A percentile compares a stretch with the other conserved stretches of the same genome.
phyloP scores from a whole-genome alignment of 2,888 invertebrate species.

The Clepsis dumicolana region DNA sequence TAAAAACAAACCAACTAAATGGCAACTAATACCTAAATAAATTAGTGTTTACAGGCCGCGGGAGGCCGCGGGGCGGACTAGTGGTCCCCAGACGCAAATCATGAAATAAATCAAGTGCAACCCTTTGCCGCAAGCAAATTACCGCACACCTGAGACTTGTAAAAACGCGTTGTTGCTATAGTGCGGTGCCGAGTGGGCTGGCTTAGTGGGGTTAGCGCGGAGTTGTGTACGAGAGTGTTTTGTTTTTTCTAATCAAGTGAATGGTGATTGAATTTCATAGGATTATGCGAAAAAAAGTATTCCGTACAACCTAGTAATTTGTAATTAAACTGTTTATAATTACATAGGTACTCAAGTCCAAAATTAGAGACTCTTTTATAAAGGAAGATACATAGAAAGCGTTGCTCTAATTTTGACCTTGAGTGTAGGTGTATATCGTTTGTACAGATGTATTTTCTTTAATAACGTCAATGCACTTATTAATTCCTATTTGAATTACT shows the following conservation, averaged over 20 bases:
- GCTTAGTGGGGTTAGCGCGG: constrained; percentile 38
- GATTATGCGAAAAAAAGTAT: too few relatives aligned
- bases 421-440: too few relatives aligned
- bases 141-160: constrained; percentile 84
- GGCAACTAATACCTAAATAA: constrained; percentile 62
- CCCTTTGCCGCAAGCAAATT: constrained; percentile 82
- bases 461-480: too few relatives aligned
- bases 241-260: background rate
- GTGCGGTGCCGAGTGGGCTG: constrained; percentile 43
- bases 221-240: constrained; percentile 46
- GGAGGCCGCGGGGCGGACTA: constrained; percentile 63
- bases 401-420: too few relatives aligned
- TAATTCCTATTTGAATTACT: too few relatives aligned
- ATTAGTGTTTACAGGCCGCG: constrained; percentile 70
- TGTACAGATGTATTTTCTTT: too few relatives aligned
- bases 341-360: too few relatives aligned
- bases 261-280: too few relatives aligned
- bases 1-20: constrained; percentile 28
- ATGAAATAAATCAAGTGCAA: constrained; percentile 80
- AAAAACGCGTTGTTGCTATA: constrained; percentile 77
- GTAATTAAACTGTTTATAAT: too few relatives aligned
- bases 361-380: too few relatives aligned
- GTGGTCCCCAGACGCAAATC: constrained; percentile 78
- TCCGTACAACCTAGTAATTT: too few relatives aligned
- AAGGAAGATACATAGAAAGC: too few relatives aligned